phyloP scores from a whole-genome alignment of 2,113 vertebrate species.

The Psophia crepitans region DNA sequence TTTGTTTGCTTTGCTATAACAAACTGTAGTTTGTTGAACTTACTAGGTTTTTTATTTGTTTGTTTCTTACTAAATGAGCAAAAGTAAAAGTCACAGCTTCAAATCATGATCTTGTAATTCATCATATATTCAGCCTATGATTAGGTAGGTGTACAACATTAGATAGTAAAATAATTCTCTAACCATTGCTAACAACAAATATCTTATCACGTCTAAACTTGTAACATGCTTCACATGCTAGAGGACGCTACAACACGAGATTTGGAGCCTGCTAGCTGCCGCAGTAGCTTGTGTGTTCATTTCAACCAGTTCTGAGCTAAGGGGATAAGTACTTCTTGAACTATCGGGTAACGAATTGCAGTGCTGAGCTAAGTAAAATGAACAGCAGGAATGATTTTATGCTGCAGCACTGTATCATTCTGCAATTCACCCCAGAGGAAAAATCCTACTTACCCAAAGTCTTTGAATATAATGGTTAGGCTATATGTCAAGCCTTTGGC shows the following conservation, averaged over 20 bases:
- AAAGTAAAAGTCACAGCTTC: background rate
- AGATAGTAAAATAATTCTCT: background rate
- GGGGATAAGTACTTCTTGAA: background rate
- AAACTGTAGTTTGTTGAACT: background rate
- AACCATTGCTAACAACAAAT: background rate
- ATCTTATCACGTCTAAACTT: background rate
- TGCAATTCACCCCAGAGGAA: background rate
- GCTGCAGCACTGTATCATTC: background rate
- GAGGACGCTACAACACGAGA: background rate
- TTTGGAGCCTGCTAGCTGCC: background rate
- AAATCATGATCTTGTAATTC: background rate
- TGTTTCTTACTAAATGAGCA: background rate
- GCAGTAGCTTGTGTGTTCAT: background rate
- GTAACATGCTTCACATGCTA: background rate
- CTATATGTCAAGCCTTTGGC: background rate
- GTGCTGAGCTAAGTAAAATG: background rate
- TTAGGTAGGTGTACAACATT: rapidly evolving
- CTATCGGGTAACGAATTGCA: background rate
- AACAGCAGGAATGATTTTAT: background rate
- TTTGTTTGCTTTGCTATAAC: background rate
- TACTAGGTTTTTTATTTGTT: background rate
- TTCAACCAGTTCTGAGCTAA: background rate
- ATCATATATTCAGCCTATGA: background rate
- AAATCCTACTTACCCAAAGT: background rate
- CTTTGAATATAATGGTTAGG: background rate